Base-by-base conservation (phyloP, 2,888 invertebrate genomes). In the Andrena hattorfiana region DNA sequence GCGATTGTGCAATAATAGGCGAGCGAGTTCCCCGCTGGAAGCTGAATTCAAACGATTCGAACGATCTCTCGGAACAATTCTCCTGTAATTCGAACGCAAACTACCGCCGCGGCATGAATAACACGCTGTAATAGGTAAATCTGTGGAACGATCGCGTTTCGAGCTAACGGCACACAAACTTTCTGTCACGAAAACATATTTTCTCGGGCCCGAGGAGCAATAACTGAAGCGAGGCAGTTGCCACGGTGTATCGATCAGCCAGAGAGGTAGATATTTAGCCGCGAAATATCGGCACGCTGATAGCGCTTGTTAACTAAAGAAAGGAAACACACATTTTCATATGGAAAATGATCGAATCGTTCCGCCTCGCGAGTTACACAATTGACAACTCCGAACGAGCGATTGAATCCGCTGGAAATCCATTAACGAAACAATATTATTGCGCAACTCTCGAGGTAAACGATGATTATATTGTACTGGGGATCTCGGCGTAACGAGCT, bases 1-100 rank as follows among this genome's bases (percentile, higher is more conserved):
- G 30, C 71, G 81, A 81, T 82, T 82, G 82, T 75, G 81, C 49
- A 82, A 81, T 75, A 81, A 81, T 82, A 67, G 75, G 56, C 75
- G 74, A 82, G 66, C 70, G 26, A 56, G 70, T 67, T 81, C 70
- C 62, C 66, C 30, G 66, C 81, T 69, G 81, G 81, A 81, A 80
- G 74, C 74, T 80, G 81, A 68, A 82, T 82, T 82, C 75, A 63
- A 71, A 67, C 75, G 70, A 82, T 75, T 81, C 70, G 28, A 81
- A 69, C 56, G 81, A 82, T 74, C 70, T 75, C 81, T 49, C 68
- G 68, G 73, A 69, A 73, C 72, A 68, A 72, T 79, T 79, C 51
- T 54, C 66, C 30, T 54, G 70, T 70, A 80, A 81, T 81, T 74
- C 81, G 72, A 80, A 60, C 66, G 74, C 66, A 81, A 74, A 80